These are phyloP conservation scores for Poeciliopsis turneri DNA, from an alignment of 2,797 vertebrate species.

Conservation along the genomic window DNA sequence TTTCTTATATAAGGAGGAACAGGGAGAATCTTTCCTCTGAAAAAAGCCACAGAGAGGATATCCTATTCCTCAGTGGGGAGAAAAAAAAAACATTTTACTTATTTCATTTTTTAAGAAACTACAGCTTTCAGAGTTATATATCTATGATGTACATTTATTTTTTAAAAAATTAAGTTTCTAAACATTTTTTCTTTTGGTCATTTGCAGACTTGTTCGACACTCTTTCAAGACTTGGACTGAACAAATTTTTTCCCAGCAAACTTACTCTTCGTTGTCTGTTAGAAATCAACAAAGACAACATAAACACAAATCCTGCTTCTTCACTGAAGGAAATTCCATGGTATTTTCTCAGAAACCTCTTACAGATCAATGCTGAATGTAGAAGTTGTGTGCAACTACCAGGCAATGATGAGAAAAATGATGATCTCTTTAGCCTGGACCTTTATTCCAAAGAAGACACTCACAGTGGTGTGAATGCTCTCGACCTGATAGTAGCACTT, in stretches of 20 bases:
- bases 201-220: slow-evolving; percentile 12
- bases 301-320: accelerated
- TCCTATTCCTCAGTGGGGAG: too few relatives aligned
- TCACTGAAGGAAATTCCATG: slow-evolving; percentile 27
- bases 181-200: not conserved
- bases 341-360: slow-evolving; percentile 45
- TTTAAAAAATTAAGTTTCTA: not conserved
- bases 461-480: slow-evolving; percentile 45
- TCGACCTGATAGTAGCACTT: slow-evolving; percentile 73
- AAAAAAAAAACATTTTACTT: not conserved
- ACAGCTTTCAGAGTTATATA: not conserved
- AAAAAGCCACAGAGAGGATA: not conserved
- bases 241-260: slow-evolving; percentile 48
- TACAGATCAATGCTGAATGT: slow-evolving; percentile 48
- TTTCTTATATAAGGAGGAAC: not conserved
- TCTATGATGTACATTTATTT: not conserved
- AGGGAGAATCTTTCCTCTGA: not conserved
- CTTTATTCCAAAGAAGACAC: not conserved
- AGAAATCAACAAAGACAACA: slow-evolving; percentile 44
- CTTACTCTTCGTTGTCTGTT: slow-evolving; percentile 38
- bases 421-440: slow-evolving; percentile 4
- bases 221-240: slow-evolving; percentile 33
- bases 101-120: not conserved
- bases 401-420: not conserved
- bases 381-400: slow-evolving; percentile 2